These are phyloP conservation scores for Hypomecis atomaria DNA, from an alignment of 2,888 invertebrate genomes.

Conservation along the genomic window DNA sequence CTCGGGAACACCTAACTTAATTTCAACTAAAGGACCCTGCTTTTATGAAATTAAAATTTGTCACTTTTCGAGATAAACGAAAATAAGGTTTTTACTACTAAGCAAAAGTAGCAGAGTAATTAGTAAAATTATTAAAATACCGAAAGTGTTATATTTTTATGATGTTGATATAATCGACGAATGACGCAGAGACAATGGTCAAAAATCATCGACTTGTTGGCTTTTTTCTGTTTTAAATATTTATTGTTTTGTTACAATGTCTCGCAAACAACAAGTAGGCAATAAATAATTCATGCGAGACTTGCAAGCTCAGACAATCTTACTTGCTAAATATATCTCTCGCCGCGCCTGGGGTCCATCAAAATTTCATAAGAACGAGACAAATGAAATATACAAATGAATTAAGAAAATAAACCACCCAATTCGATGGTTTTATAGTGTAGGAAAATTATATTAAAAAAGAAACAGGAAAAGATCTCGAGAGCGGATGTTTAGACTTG, in stretches of 20 bases:
- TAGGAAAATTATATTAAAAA: neutral
- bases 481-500: conserved; percentile 33
- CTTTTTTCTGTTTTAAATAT: conserved; percentile 16
- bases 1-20: conserved; percentile 32
- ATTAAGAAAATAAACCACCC: conserved; percentile 11
- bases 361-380: conserved; percentile 30
- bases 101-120: neutral
- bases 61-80: conserved; percentile 3
- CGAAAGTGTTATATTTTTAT: neutral
- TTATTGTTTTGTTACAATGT: conserved; percentile 24
- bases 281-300: conserved; percentile 41
- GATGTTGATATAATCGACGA: neutral
- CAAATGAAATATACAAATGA: conserved; percentile 27
- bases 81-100: neutral
- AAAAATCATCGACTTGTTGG: neutral
- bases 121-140: neutral
- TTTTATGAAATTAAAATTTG: conserved; percentile 13
- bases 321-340: conserved; percentile 40
- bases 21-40: conserved; percentile 15
- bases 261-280: conserved; percentile 23
- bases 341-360: conserved; percentile 17
- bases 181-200: neutral
- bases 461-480: neutral
- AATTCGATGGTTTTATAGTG: neutral
- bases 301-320: conserved; percentile 40